phyloP scores from a whole-genome alignment of 2,797 vertebrate species.

The Cetoscarus ocellatus region DNA sequence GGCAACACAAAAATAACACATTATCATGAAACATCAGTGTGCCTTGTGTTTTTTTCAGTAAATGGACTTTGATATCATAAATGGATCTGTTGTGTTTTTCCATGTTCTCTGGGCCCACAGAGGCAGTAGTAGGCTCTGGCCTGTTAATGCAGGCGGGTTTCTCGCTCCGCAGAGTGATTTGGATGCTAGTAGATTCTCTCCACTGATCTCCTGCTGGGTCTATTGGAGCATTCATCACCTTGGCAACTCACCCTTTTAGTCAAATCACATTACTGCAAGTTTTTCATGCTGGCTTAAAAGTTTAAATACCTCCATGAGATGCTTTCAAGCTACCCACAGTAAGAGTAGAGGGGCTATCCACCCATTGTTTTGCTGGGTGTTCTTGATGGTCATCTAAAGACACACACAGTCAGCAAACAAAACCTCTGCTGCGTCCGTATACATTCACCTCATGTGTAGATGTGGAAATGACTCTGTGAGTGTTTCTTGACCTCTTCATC shows the following conservation, averaged over 20 bases:
- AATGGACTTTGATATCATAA: not conserved
- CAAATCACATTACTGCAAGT: constrained; percentile 59
- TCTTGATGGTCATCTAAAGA: constrained; percentile 5
- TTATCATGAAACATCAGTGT: not conserved
- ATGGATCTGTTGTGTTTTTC: constrained; percentile 8
- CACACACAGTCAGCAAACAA: constrained; percentile 26
- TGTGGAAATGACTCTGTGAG: constrained; percentile 66
- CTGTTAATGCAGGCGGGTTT: constrained; percentile 36
- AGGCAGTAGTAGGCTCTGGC: constrained; percentile 14
- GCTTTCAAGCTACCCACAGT: constrained; percentile 18
- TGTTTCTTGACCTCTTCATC: constrained; percentile 73
- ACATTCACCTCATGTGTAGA: constrained; percentile 26
- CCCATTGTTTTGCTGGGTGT: constrained; percentile 27
- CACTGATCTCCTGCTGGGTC: constrained; percentile 68
- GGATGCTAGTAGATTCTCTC: constrained; percentile 41
- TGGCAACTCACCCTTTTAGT: constrained; percentile 67
- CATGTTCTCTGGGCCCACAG: constrained; percentile 14
- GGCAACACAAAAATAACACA: not conserved
- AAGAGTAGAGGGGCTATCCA: constrained; percentile 1
- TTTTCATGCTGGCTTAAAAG: constrained; percentile 39
- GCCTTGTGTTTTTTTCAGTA: not conserved
- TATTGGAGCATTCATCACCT: constrained; percentile 70
- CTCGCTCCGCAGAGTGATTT: constrained; percentile 47
- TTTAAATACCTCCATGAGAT: constrained; percentile 36
- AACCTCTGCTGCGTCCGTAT: not conserved